These are phyloP conservation scores for Lottia scabra DNA, from an alignment of 2,888 invertebrate genomes.

Conservation along the genomic window DNA sequence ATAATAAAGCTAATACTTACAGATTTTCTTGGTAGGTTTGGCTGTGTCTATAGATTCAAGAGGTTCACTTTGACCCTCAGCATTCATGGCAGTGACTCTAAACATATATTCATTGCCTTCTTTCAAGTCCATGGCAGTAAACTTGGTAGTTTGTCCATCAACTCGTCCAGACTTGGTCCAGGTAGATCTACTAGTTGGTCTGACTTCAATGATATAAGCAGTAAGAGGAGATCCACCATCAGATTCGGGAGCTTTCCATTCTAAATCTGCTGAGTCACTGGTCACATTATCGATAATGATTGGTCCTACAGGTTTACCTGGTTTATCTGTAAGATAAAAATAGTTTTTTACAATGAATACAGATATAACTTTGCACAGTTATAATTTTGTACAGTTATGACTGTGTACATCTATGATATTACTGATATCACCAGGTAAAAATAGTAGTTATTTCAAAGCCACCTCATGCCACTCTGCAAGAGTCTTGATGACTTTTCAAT, in stretches of 20 bases:
- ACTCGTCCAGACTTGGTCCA: conserved; percentile 77
- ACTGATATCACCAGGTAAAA: too few species aligned
- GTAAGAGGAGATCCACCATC: conserved; percentile 66
- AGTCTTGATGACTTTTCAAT: too few species aligned
- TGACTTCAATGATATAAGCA: conserved; percentile 72
- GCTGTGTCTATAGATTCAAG: conserved; percentile 48
- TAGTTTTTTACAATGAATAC: too few species aligned
- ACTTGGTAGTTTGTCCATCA: conserved; percentile 40
- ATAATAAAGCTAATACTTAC: conserved; percentile 37
- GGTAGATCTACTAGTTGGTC: conserved; percentile 80
- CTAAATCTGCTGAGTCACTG: conserved; percentile 85
- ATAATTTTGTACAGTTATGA: too few species aligned
- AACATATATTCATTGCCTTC: conserved; percentile 87
- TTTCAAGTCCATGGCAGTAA: conserved; percentile 75
- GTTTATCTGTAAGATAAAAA: conserved; percentile 76
- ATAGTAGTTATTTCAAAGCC: too few species aligned
- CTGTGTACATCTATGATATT: too few species aligned
- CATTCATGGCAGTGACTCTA: conserved; percentile 87
- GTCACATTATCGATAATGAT: conserved; percentile 84
- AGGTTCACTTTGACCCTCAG: conserved; percentile 85
- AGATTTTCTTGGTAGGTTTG: conserved; percentile 50
- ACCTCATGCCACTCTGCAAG: too few species aligned
- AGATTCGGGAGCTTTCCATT: conserved; percentile 65
- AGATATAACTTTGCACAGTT: too few species aligned
- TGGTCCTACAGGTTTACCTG: conserved; percentile 87